Base-by-base conservation (phyloP, 1,140 invertebrate species). In the Apis cerana region DNA sequence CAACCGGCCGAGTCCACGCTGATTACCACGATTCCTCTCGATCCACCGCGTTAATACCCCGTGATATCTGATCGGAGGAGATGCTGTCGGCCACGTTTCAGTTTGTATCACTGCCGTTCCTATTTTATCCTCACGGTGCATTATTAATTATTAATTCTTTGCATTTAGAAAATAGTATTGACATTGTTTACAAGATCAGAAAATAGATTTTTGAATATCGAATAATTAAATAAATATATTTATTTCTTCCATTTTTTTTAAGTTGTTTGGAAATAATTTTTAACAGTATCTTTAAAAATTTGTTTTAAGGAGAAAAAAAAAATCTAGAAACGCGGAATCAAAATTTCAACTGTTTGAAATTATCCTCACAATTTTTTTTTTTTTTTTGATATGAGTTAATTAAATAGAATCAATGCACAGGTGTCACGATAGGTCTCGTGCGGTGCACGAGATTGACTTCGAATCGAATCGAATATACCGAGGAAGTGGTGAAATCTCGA, bases 1-100 rank as follows among this genome's bases (percentile, higher is more conserved):
- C 65, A 84, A 85, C n/a, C 82, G 80, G 54, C 58, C 70, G 70
- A 85, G 70, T 84, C 48, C 74, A 68, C 56, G 64, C 61, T 62
- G 84, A 87, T 88, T 87, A 87, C 74, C 69, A 33, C 33, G 33
- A 50, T 12, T 43, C 50, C 61, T 62, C 56, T 12, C 43, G n/a
- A 33, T 67, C 43, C n/a, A 19, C 23, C 9, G 17, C 23, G 0
- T 1, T 15, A 23, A 13, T 72, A 50, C n/a, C 43, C 68, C 5
- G 43, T 3, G 19, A 12, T 65, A 65, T 43, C 13, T 23, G 52
- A n/a, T 5, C 15, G 0, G 19, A 13, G 12, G n/a, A 59, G 59
- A 79, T n/a, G 43, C 2, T n/a, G 43, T 4, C 21, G 9, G 1
- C 9, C 19, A 23, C 13, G 17, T 71, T 78, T 50, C 48, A 68